Conservation (phyloP, 2,888 invertebrate species). For the Drosophila villosipedis region DNA sequence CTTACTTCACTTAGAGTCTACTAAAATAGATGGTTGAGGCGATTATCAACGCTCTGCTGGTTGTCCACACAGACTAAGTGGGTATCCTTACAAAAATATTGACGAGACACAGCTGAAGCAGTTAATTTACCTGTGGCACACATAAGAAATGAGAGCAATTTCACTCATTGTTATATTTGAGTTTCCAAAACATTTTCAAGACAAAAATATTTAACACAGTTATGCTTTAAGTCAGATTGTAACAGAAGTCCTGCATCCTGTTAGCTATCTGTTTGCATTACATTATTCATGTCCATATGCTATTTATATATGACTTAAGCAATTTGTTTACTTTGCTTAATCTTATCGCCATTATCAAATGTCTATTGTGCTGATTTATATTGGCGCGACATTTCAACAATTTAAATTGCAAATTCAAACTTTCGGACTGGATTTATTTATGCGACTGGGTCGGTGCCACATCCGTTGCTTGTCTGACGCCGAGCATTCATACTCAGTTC, state of each 20-base stretch:
- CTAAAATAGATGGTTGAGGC: neutral
- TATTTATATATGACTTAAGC: slow-evolving; percentile 24
- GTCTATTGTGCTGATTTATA: slow-evolving; percentile 52
- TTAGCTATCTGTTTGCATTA: neutral
- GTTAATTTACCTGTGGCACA: neutral
- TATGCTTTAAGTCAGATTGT: neutral
- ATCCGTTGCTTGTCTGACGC: slow-evolving; percentile 35
- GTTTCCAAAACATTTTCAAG: neutral
- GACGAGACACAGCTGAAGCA: neutral
- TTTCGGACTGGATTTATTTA: slow-evolving; percentile 43
- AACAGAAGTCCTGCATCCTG: neutral
- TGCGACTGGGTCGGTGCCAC: slow-evolving; percentile 32
- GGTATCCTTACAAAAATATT: neutral
- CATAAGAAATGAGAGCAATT: neutral
- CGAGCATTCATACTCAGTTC: neutral
- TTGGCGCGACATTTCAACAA: slow-evolving; percentile 55
- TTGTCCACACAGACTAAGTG: neutral
- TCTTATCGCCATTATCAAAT: slow-evolving; percentile 35
- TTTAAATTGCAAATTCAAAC: slow-evolving; percentile 58
- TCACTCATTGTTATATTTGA: neutral
- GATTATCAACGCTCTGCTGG: neutral
- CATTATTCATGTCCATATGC: slow-evolving; percentile 19
- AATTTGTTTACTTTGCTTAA: slow-evolving; percentile 32
- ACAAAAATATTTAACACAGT: neutral
- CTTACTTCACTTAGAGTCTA: too few relatives aligned